phyloP scores from a whole-genome alignment of 2,113 vertebrate genomes.

The Charadrius vociferus region DNA sequence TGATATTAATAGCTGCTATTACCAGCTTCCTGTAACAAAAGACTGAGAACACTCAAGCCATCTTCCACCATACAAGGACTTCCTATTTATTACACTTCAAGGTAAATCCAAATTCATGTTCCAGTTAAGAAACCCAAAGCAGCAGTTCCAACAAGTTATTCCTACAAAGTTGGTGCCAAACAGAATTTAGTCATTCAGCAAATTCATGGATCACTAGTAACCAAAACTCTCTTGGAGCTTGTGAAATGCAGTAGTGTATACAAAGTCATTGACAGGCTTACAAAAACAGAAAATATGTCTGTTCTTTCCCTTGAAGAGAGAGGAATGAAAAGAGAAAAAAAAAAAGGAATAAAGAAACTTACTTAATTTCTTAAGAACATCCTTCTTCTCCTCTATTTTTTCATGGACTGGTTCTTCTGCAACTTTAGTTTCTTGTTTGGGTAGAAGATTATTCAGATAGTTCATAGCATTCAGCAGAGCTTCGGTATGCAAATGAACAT shows the following conservation, averaged over 20 bases:
- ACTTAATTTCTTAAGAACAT: constrained; percentile 80
- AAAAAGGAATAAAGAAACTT: background rate
- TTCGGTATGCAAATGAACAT: constrained; percentile 94
- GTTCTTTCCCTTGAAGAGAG: background rate
- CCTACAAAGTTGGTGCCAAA: background rate
- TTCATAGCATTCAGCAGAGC: constrained; percentile 90
- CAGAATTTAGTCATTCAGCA: background rate
- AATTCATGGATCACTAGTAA: background rate
- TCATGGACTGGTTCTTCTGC: constrained; percentile 71
- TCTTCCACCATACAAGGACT: background rate
- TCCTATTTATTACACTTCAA: background rate
- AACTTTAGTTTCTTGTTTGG: constrained; percentile 77
- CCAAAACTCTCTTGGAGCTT: background rate
- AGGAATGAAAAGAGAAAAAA: background rate
- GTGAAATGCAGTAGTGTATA: background rate
- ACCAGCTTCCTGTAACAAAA: background rate
- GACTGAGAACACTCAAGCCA: background rate
- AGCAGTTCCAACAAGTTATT: background rate
- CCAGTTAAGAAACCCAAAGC: background rate
- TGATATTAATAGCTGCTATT: background rate
- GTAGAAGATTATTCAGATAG: constrained; percentile 87
- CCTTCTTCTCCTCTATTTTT: constrained; percentile 83
- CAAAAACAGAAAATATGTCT: background rate
- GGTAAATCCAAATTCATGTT: background rate
- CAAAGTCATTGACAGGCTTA: background rate